Base-by-base conservation (phyloP, 1,140 invertebrate genomes). In the Oscheius sp. region DNA sequence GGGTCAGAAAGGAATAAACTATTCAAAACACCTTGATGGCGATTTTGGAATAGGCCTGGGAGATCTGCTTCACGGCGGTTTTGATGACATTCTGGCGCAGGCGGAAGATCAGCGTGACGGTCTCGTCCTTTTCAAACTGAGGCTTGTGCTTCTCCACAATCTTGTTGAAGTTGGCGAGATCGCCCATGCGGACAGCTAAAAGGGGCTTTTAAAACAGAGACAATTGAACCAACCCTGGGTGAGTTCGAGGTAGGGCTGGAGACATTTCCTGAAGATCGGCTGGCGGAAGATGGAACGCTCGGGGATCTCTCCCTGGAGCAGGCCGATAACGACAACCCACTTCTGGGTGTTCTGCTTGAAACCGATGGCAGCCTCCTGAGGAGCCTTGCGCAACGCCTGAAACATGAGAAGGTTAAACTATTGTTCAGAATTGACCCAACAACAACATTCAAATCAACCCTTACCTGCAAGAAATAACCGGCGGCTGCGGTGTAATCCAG, bases 41-140 rank as follows among this genome's bases (percentile, higher is more conserved):
- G 77, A 99, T 99, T 61, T 93, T 89, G 0, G 95, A 97, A 85
- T 99, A 99, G 0, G 95, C 96, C 1, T 95, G 84, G 15, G 93
- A 95, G 85, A 99, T 98, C 70, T 94, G 94, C 55, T 68, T 74
- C 55, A 99, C 93, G 0, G 95, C 96, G 3, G 96, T 99, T 86
- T 98, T 99, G 82, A 99, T 99, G 1, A 99, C 97, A 88, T 99
- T 99, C 84, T 99, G 96, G 68, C 95, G 89, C 23, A 99, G 86
- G 73, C 94, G 79, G 31, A 83, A 83, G 49, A 83, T 79, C 46
- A 83, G 67, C 10, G 82, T 80, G 34, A 77, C 32, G 2, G 82
- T 83, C 68, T 84, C 78, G 62, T 83, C 81, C 10, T 64, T 69
- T 29, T 79, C 75, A 64, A 84, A 83, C 18, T 36, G 4, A 13